phyloP scores from a whole-genome alignment of 1,140 invertebrate genomes.

The Drosophila leontia region DNA sequence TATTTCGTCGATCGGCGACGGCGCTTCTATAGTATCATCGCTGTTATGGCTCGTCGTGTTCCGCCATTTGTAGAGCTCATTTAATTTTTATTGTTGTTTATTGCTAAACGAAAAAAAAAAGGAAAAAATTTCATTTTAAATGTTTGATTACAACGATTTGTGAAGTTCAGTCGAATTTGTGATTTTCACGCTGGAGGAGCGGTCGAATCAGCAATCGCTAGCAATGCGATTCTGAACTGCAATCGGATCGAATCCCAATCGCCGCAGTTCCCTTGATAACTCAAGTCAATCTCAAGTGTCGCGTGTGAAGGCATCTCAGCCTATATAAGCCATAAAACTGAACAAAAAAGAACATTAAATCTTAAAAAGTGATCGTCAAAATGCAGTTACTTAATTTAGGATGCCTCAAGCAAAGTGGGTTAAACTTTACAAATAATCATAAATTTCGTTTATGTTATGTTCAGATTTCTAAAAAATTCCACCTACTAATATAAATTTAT shows the following conservation, averaged over 20 bases:
- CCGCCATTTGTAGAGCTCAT: slow-evolving; percentile 80
- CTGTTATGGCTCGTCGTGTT: slow-evolving; percentile 57
- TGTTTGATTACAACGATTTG: slow-evolving; percentile 84
- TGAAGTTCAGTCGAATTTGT: slow-evolving; percentile 83
- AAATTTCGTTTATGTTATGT: slow-evolving; percentile 1
- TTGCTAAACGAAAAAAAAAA: slow-evolving; percentile 68
- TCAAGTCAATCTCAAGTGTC: slow-evolving; percentile 28
- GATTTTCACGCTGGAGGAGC: slow-evolving; percentile 78
- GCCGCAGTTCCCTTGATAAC: slow-evolving; percentile 27
- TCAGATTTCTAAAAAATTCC: slow-evolving; percentile 9
- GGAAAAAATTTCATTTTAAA: slow-evolving; percentile 72
- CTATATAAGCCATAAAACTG: neutral
- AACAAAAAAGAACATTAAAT: neutral
- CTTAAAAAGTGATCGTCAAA: slow-evolving; percentile 25
- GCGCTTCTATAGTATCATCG: slow-evolving; percentile 35
- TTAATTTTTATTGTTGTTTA: slow-evolving; percentile 83
- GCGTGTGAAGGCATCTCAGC: slow-evolving; percentile 21
- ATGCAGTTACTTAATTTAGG: slow-evolving; percentile 73
- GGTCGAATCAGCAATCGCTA: slow-evolving; percentile 38
- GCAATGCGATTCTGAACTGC: slow-evolving; percentile 67
- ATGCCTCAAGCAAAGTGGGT: slow-evolving; percentile 78
- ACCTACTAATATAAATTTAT: slow-evolving; percentile 36
- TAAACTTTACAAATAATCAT: no score
- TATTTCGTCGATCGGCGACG: slow-evolving; percentile 42
- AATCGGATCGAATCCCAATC: slow-evolving; percentile 58